These are phyloP conservation scores for Cyaniris semiargus DNA, from an alignment of 2,888 invertebrate species.

Conservation along the genomic window DNA sequence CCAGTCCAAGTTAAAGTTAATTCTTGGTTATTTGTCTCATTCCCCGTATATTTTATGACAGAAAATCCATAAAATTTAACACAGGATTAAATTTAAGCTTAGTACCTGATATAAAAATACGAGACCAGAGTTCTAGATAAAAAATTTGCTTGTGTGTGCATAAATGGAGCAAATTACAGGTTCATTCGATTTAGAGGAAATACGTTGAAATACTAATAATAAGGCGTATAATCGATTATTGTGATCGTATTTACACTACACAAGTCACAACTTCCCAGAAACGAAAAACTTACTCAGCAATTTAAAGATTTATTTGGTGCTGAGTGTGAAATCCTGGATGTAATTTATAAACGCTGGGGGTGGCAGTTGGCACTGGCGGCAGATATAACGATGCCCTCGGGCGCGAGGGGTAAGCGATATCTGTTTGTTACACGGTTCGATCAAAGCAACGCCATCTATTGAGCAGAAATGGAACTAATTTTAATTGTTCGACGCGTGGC, in stretches of 20 bases:
- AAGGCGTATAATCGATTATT: no score
- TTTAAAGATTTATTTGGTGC: constrained; percentile 12
- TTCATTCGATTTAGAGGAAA: no score
- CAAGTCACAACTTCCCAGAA: neutral
- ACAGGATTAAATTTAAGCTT: no score
- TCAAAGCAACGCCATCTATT: neutral
- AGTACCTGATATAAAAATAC: no score
- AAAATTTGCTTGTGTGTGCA: no score
- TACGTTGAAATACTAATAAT: no score
- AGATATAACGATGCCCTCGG: neutral
- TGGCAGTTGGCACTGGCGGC: neutral
- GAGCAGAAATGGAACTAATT: neutral
- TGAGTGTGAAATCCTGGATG: constrained; percentile 3
- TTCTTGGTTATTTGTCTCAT: no score
- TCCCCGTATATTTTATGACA: no score
- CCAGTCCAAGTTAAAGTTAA: no score
- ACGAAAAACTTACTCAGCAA: neutral
- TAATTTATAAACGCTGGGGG: constrained; percentile 4
- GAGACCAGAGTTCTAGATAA: no score
- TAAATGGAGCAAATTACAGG: no score
- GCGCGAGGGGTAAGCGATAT: neutral
- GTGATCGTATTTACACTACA: neutral
- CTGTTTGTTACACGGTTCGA: neutral
- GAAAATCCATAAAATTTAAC: no score
- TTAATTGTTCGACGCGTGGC: neutral